Evolutionary conservation across 1,140 invertebrate species (phyloP), one percentile per base, ranked within the genome.

Genomic region (Venustaconcha ellipsiformis): DNA sequence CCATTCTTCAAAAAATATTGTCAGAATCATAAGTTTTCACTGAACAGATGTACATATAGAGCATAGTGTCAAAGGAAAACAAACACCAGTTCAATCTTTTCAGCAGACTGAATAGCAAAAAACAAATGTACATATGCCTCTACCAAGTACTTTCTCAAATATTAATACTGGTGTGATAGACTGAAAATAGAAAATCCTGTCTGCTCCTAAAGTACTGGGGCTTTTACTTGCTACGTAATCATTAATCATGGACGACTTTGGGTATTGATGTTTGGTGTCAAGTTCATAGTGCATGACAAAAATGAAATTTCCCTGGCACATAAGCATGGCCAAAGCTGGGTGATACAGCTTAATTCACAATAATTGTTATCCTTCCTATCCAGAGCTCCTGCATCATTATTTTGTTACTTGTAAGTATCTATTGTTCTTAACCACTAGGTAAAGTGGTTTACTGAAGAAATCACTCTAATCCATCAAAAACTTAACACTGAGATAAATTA

Each of bases 241-340:
- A 84, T 86, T 87, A 87, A 87, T 87, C 85, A 87, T 83, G 78
- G 79, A 78, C 80, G 83, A 80, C 79, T 79, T 82, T 75, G 83
- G 85, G 84, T 87, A 87, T 87, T 87, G 86, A 87, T 87, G 86
- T 86, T 83, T 84, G 82, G 79, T 85, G 86, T 87, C 86, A 86
- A 81, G 79, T 82, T 83, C 85, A 85, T 81, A 81, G 84, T 84
- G 84, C 86, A 86, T 85, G 86, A 85, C 83, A 86, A 87, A 87
- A 87, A 86, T 86, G 83, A 86, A 85, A 87, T 82, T 82, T 82
- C 78, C 67, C 82, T 87, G 86, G 83, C 86, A 87, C 81, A 86
- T 87, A 72, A 84, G 74, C 59, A 67, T 20, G 20, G 62, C 75
- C 66, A 37, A 59, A 5, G n/a, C 30, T 17, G 20, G 63, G 75